These are phyloP conservation scores for Ladona fulva DNA, from an alignment of 1,140 invertebrate species.

Conservation along the genomic window DNA sequence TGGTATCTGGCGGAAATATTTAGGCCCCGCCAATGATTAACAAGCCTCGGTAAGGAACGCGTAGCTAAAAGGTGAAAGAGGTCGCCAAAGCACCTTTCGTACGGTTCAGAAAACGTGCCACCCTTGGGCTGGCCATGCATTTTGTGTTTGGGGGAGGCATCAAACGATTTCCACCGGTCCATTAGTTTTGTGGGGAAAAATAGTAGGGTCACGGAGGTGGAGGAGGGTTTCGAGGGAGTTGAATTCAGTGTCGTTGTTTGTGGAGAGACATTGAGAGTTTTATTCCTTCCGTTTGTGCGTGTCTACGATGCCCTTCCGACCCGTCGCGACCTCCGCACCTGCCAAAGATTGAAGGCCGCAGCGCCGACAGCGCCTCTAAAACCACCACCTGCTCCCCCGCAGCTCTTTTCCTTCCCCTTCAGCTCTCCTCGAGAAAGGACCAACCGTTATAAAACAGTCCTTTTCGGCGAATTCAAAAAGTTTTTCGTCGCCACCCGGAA, in stretches of 20 bases:
- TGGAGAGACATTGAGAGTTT: background rate
- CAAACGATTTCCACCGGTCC: background rate
- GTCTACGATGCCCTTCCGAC: background rate
- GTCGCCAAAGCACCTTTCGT: no score
- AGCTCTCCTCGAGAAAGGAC: background rate
- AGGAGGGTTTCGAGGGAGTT: background rate
- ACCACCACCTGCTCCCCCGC: background rate
- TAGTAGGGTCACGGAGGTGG: no score
- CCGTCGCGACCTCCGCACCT: background rate
- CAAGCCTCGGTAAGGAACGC: background rate
- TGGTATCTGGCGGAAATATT: background rate
- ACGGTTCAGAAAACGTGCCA: no score
- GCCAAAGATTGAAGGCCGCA: background rate
- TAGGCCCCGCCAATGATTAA: background rate
- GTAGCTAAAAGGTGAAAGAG: no score
- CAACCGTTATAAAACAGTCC: no score
- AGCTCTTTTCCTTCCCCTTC: background rate
- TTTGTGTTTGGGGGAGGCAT: no score
- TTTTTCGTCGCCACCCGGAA: no score
- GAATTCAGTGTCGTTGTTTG: background rate
- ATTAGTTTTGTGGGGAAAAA: background rate
- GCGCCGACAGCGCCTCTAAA: background rate
- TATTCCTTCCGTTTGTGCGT: background rate
- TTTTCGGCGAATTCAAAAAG: no score
- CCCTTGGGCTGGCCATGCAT: no score